A percentile compares a stretch with the other conserved stretches of the same genome.
These are phyloP conservation scores for Zophobas atratus DNA, from an alignment of 1,140 invertebrate species.

Conservation along the genomic window DNA sequence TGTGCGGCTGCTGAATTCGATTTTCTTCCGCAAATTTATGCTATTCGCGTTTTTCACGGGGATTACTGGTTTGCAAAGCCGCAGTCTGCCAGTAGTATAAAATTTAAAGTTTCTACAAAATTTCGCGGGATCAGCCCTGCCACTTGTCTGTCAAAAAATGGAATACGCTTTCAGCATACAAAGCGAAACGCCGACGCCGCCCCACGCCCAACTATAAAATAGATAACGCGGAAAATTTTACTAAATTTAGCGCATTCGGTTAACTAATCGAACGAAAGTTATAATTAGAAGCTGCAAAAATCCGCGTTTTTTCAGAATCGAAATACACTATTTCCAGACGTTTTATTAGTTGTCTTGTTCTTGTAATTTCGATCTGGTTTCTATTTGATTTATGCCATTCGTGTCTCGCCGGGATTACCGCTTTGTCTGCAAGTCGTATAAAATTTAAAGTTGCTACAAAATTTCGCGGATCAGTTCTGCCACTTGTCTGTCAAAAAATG, in stretches of 20 bases:
- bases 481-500: conserved; percentile 42
- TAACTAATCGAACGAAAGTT: too few species aligned
- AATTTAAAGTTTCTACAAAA: conserved; percentile 48
- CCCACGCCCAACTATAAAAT: conserved; percentile 4
- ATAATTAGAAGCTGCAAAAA: too few species aligned
- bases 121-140: conserved; percentile 43
- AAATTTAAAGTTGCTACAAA: conserved; percentile 48
- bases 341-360: too few species aligned
- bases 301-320: too few species aligned
- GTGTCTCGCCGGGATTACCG: conserved; percentile 53
- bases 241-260: not conserved
- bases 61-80: conserved; percentile 51
- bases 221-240: not conserved
- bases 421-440: conserved; percentile 42
- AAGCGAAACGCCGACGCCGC: not conserved
- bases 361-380: too few species aligned
- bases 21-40: conserved; percentile 54
- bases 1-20: conserved; percentile 51
- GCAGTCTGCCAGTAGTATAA: conserved; percentile 41
- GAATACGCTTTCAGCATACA: conserved; percentile 29
- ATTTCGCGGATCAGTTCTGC: conserved; percentile 43
- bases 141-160: conserved; percentile 42
- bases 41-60: conserved; percentile 53
- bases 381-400: conserved; percentile 49
- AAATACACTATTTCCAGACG: too few species aligned